These are phyloP conservation scores for Bombus terrestris DNA, from an alignment of 1,140 invertebrate genomes.

Conservation along the genomic window DNA sequence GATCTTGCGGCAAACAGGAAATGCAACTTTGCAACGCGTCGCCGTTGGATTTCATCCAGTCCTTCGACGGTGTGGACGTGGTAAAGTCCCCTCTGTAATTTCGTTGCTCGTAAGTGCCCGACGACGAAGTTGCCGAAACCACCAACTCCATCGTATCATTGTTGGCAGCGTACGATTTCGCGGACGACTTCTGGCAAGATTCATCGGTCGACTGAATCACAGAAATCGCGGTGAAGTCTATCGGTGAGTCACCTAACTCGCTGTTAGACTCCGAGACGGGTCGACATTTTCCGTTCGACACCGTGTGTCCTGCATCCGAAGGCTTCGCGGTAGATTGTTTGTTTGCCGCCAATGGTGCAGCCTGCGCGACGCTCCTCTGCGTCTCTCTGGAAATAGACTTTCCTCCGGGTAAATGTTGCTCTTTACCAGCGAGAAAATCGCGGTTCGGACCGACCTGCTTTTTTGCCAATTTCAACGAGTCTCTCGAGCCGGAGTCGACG, in stretches of 20 bases:
- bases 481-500: constrained; percentile 32
- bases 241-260: not conserved
- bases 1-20: constrained; percentile 66
- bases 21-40: constrained; percentile 54
- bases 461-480: constrained; percentile 32
- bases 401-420: constrained; percentile 33
- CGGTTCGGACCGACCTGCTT: constrained; percentile 19
- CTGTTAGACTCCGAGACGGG: constrained; percentile 7
- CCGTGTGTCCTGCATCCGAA: constrained; percentile 29
- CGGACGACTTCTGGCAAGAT: constrained; percentile 22
- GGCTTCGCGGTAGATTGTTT: constrained; percentile 28
- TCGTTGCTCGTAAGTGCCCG: not conserved
- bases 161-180: not conserved
- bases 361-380: constrained; percentile 25
- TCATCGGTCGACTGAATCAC: constrained; percentile 35
- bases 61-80: constrained; percentile 50
- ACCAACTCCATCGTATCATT: constrained; percentile 15
- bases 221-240: constrained; percentile 25
- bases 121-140: not conserved
- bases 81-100: constrained; percentile 43
- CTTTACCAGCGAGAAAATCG: constrained; percentile 37
- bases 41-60: constrained; percentile 40
- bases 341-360: not conserved
- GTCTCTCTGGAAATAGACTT: constrained; percentile 20
- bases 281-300: constrained; percentile 20